Evolutionary conservation across 2,888 invertebrate species (phyloP).

Genomic region (Sipha maydis): DNA sequence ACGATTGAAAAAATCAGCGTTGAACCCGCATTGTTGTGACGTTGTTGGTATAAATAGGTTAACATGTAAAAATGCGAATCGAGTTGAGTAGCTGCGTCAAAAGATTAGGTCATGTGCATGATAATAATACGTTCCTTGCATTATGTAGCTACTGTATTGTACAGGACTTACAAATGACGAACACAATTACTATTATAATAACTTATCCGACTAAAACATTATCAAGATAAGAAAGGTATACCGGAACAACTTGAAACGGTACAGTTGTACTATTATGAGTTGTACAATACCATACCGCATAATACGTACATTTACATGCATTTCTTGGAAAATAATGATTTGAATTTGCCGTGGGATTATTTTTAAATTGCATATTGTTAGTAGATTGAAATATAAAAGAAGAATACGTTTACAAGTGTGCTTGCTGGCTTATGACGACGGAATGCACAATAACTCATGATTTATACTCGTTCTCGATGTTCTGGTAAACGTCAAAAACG

Average conservation of each 20-base stretch:
- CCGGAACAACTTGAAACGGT: neutral
- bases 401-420: neutral
- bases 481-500: neutral
- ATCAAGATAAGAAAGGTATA: neutral
- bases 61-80: too few species aligned
- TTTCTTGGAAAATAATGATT: neutral
- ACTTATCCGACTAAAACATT: neutral
- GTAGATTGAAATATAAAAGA: slow-evolving; percentile 3
- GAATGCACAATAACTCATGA: neutral
- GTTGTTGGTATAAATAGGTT: too few species aligned
- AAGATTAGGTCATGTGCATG: neutral
- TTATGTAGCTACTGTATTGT: neutral
- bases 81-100: too few species aligned
- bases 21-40: too few species aligned
- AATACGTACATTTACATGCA: neutral
- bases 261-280: neutral
- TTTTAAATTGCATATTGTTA: neutral
- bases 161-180: neutral
- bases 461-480: neutral
- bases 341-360: neutral
- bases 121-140: neutral
- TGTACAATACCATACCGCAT: neutral
- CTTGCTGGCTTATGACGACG: neutral
- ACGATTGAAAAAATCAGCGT: too few species aligned
- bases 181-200: neutral